These are phyloP conservation scores for Synodontis membranacea DNA, from an alignment of 2,113 vertebrate genomes.

Conservation along the genomic window DNA sequence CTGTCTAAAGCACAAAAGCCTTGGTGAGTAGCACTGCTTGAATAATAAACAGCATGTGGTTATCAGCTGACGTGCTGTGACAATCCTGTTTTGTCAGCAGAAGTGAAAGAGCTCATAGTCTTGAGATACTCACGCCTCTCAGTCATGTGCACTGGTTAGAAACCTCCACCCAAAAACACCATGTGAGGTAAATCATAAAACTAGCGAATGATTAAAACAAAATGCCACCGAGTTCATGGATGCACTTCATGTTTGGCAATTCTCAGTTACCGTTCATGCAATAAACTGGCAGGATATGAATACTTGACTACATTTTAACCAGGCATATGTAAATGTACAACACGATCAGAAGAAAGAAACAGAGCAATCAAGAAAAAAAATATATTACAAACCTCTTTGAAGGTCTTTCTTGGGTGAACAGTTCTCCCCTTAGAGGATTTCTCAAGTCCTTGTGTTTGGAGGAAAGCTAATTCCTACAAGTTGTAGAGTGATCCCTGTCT, in stretches of 20 bases:
- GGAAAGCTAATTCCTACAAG: constrained; percentile 41
- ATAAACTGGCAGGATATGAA: not conserved
- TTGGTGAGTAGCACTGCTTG: not conserved
- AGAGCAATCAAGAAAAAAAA: not conserved
- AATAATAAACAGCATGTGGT: not conserved
- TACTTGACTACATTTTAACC: not conserved
- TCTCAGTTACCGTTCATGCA: not conserved
- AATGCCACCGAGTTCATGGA: too few relatives aligned
- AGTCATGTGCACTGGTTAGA: constrained; percentile 32
- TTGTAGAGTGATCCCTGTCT: constrained; percentile 11
- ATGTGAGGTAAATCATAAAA: not conserved
- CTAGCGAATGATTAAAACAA: not conserved
- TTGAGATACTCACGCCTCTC: constrained; percentile 6
- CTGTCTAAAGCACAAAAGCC: not conserved
- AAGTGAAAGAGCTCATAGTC: not conserved
- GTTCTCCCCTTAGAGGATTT: not conserved
- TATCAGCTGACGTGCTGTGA: not conserved
- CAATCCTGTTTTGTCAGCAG: constrained; percentile 1
- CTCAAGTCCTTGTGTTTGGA: not conserved
- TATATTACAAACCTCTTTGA: constrained; percentile 11
- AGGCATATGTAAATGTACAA: not conserved
- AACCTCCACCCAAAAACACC: not conserved
- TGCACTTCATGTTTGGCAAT: not conserved
- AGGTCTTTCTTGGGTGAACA: not conserved
- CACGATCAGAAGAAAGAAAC: not conserved